phyloP scores from a whole-genome alignment of 2,888 invertebrate species.

The Eubasilissa splendida region DNA sequence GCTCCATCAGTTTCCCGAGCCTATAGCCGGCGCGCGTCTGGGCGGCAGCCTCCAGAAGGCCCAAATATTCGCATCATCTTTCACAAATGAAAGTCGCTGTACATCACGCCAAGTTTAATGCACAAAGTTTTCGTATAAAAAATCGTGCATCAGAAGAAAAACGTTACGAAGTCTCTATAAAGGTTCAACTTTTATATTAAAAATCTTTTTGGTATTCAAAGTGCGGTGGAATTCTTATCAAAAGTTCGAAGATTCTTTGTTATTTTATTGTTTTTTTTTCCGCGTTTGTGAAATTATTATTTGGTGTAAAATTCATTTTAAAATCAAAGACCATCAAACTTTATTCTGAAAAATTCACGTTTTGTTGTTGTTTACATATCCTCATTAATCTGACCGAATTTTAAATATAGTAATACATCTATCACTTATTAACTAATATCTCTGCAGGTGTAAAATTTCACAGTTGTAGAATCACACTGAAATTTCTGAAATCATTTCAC shows the following conservation, averaged over 20 bases:
- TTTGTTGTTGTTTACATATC: too few relatives aligned
- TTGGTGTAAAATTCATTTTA: too few relatives aligned
- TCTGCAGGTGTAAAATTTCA: too few relatives aligned
- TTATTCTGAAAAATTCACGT: too few relatives aligned
- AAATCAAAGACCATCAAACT: too few relatives aligned
- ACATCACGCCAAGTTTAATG: slow-evolving; percentile 11
- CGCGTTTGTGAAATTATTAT: neutral
- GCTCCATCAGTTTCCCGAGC: neutral
- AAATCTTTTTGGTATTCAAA: slow-evolving; percentile 3
- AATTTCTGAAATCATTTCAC: too few relatives aligned
- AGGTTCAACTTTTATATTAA: slow-evolving; percentile 1
- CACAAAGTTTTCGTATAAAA: slow-evolving; percentile 20
- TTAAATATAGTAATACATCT: too few relatives aligned
- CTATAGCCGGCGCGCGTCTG: neutral
- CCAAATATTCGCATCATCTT: slow-evolving; percentile 16
- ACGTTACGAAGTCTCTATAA: neutral
- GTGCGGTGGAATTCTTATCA: slow-evolving; percentile 9
- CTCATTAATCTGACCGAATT: too few relatives aligned
- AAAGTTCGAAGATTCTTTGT: neutral
- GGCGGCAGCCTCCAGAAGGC: neutral
- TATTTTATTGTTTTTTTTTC: neutral
- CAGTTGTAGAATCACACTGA: too few relatives aligned
- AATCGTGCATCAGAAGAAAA: slow-evolving; percentile 6
- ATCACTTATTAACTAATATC: too few relatives aligned
- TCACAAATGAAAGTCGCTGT: slow-evolving; percentile 3